Base-by-base conservation (phyloP, 2,888 invertebrate species). In the Oxystoma pomonae region DNA sequence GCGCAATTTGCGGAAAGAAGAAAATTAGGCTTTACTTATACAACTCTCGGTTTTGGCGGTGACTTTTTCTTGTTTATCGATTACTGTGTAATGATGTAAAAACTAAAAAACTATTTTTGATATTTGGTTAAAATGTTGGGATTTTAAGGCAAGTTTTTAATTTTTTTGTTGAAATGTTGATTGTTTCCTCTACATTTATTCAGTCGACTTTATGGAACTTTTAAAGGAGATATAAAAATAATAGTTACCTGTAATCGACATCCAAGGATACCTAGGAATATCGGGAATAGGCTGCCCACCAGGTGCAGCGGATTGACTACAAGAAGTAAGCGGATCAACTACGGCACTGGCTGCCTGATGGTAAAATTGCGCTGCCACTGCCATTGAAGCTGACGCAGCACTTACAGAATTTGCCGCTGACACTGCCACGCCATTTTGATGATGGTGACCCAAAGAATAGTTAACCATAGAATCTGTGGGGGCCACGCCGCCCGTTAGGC, bases 241-340 rank as follows among this genome's bases (percentile, higher is more conserved):
- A 18, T 58, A 84, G 86, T 90, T 86, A 94, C 95, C 95, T 86
- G 95, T 94, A 82, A 95, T 93, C 77, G 94, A 92, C 94, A 96
- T 95, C 95, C 95, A 96, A 58, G 95, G 95, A 81, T 96, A 95
- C 78, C 95, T 88, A 62, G 95, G 94, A 79, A 95, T 91, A 83
- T 95, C 95, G 58, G 93, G 92, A 78, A 95, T 89, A 64, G 93
- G 92, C 81, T 93, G 93, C 67, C 92, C 92, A 66, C 91, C 88
- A 64, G 87, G 84, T 65, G 85, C 83, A 57, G 85, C 82, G 57
- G 85, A 82, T 72, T 90, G 86, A 66, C 88, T 86, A 83, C 94
- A 94, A 62, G 89, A 87, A 72, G 89, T 89, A 67, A 93, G 86
- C 75, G 93, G 89, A 76, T 94, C 92, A 75, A 92, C 92, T 66